Conservation (phyloP, 2,113 vertebrate species). For the Hyperoodon ampullatus region DNA sequence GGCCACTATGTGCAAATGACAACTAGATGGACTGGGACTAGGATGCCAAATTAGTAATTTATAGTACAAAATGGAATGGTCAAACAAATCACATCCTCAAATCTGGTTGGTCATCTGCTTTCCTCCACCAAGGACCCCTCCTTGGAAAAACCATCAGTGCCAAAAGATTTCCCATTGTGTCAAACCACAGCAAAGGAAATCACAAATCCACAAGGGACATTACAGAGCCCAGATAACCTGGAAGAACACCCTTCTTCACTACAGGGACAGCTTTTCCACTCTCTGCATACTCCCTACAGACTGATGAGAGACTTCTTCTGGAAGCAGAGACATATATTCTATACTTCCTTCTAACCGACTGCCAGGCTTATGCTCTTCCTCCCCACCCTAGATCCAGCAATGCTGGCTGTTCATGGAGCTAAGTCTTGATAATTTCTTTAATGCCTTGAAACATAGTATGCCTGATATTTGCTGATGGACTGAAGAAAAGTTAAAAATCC, state of each 20-base stretch:
- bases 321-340: neutral
- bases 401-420: neutral
- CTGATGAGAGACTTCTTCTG: neutral
- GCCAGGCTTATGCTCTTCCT: neutral
- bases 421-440: neutral
- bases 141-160: neutral
- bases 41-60: neutral
- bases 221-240: neutral
- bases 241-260: neutral
- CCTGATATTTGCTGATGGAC: slow-evolving; percentile 16
- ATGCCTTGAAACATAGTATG: neutral
- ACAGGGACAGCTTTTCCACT: neutral
- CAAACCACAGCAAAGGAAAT: neutral
- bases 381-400: neutral
- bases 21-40: neutral
- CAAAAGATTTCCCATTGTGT: neutral
- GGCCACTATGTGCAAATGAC: neutral
- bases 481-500: slow-evolving; percentile 27
- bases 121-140: neutral
- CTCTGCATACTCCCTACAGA: neutral
- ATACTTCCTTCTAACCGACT: neutral
- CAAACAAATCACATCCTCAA: slow-evolving; percentile 5
- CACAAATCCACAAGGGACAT: neutral
- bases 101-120: neutral
- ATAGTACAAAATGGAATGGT: neutral